Conservation (phyloP, 1,140 invertebrate genomes). For the Zophobas morio region DNA sequence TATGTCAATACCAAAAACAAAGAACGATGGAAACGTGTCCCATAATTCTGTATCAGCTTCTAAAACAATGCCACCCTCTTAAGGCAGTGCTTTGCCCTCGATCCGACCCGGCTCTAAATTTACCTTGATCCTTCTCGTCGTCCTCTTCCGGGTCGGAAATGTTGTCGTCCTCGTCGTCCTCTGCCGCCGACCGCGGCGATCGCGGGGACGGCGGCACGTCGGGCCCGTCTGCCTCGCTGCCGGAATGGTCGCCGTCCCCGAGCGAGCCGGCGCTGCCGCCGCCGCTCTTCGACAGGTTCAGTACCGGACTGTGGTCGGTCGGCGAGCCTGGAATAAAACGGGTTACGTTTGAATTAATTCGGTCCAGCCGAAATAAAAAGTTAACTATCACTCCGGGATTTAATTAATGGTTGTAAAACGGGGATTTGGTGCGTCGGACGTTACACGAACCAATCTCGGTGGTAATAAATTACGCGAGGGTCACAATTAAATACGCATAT, state of each 20-base stretch:
- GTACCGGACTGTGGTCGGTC: slow-evolving; percentile 89
- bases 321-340: slow-evolving; percentile 78
- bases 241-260: slow-evolving; percentile 73
- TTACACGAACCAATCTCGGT: slow-evolving; percentile 59
- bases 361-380: slow-evolving; percentile 37
- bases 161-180: slow-evolving; percentile 84
- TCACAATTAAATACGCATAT: slow-evolving; percentile 63
- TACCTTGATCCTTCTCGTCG: slow-evolving; percentile 89
- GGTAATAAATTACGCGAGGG: slow-evolving; percentile 59
- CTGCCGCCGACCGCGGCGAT: slow-evolving; percentile 77
- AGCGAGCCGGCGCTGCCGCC: slow-evolving; percentile 74
- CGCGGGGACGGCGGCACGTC: slow-evolving; percentile 71
- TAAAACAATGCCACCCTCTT: neutral
- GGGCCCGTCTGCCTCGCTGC: slow-evolving; percentile 73
- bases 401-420: slow-evolving; percentile 62
- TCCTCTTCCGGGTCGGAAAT: slow-evolving; percentile 85
- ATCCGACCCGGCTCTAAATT: slow-evolving; percentile 54
- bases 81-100: neutral
- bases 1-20: no score
- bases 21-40: no score
- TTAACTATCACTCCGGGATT: slow-evolving; percentile 59
- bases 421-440: slow-evolving; percentile 55
- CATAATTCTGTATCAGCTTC: no score
- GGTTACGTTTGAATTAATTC: slow-evolving; percentile 25
- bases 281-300: slow-evolving; percentile 91